Conservation (phyloP, 2,113 vertebrate genomes). For the Poicephalus gulielmi region DNA sequence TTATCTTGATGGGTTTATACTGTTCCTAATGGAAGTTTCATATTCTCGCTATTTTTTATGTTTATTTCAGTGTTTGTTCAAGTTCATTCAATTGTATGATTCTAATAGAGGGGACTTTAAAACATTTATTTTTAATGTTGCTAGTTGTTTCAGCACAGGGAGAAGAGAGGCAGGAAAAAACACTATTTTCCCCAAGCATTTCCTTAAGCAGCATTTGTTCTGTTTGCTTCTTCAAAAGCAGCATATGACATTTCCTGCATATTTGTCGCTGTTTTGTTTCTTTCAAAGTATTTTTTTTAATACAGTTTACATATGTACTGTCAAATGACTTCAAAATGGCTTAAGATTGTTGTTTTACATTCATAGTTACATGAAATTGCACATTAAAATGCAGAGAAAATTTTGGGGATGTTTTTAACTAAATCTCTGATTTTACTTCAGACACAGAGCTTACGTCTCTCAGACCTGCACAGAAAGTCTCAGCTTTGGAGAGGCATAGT, state of each 20-base stretch:
- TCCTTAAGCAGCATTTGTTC: neutral
- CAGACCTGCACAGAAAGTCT: slow-evolving; percentile 90
- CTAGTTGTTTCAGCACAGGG: neutral
- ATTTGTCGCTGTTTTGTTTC: neutral
- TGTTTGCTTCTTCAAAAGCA: neutral
- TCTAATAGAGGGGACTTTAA: neutral
- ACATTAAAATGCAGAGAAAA: neutral
- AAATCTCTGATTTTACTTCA: slow-evolving; percentile 63
- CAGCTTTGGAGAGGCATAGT: slow-evolving; percentile 97
- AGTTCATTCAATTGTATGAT: neutral
- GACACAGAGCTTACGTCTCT: slow-evolving; percentile 91
- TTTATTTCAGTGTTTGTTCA: neutral
- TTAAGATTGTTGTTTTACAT: neutral
- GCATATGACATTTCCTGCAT: accelerated
- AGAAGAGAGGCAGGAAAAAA: neutral
- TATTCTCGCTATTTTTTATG: neutral
- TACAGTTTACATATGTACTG: neutral
- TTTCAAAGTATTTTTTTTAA: neutral
- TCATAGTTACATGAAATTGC: neutral
- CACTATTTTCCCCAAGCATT: neutral
- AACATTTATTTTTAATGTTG: neutral
- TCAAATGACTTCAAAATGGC: neutral
- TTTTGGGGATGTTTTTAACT: neutral
- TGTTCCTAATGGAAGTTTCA: neutral
- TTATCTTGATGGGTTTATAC: neutral